phyloP scores from a whole-genome alignment of 92 coral and sea anemone genomes.

The Scolanthus callimorphus region DNA sequence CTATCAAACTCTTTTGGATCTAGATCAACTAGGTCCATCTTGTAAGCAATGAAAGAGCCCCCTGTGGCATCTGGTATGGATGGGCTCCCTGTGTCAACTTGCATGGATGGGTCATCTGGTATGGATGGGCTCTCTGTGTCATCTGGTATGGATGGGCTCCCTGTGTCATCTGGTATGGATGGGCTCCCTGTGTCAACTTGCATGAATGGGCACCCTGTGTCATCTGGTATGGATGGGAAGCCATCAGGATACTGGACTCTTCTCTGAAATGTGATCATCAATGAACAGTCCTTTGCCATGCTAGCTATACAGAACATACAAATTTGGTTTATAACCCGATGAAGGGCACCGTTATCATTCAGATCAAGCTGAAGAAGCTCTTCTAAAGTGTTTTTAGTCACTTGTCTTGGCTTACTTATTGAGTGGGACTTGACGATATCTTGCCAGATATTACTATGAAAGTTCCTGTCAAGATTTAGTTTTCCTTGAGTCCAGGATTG shows the following conservation, averaged over 20 bases:
- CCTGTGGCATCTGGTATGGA: constrained; percentile 12
- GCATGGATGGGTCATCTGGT: no score
- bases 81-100: no score
- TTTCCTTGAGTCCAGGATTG: constrained; percentile 34
- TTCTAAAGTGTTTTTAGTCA: constrained; percentile 3
- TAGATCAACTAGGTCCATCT: constrained; percentile 86
- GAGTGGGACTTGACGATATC: constrained; percentile 3
- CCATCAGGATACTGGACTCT: constrained; percentile 15
- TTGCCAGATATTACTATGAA: constrained; percentile 43
- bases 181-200: no score
- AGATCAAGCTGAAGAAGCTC: constrained; percentile 6
- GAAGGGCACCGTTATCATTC: constrained; percentile 15
- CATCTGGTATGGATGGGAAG: no score
- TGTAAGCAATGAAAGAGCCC: constrained; percentile 33
- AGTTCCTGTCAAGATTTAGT: constrained; percentile 58
- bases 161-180: no score
- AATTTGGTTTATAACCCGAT: constrained; percentile 39
- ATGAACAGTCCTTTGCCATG: constrained; percentile 90
- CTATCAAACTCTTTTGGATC: constrained; percentile 85
- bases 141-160: no score
- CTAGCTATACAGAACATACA: constrained; percentile 75
- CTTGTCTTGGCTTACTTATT: neutral
- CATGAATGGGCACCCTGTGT: constrained; percentile 46
- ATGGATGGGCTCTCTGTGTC: no score
- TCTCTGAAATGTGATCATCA: constrained; percentile 82